Percentiles rank a stretch among this genome's conserved stretches.
phyloP scores from a whole-genome alignment of 2,888 invertebrate genomes.

The Idaea aversata region DNA sequence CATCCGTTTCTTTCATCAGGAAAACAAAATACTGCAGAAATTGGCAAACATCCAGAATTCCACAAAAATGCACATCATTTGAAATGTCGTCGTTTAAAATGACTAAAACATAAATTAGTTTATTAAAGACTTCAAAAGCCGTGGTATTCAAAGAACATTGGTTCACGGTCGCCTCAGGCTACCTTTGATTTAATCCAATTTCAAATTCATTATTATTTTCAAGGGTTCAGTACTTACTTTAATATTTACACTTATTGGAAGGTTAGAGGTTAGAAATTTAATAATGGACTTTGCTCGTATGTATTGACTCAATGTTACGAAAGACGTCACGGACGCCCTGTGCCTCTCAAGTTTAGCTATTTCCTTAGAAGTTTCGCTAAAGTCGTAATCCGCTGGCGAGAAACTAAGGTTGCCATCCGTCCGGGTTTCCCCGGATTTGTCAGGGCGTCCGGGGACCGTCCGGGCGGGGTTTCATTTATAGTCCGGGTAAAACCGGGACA shows the following conservation, averaged over 20 bases:
- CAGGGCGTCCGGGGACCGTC: too few relatives aligned
- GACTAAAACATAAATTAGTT: conserved; percentile 2
- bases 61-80: conserved; percentile 18
- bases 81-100: conserved; percentile 3
- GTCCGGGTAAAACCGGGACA: too few relatives aligned
- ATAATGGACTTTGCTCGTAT: not conserved
- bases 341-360: not conserved
- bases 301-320: not conserved
- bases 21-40: conserved; percentile 23
- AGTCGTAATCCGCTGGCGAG: not conserved
- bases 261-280: not conserved
- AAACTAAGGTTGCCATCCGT: too few relatives aligned
- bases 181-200: not conserved
- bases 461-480: too few relatives aligned
- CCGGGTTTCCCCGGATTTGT: too few relatives aligned
- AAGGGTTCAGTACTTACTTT: not conserved
- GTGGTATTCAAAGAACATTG: not conserved
- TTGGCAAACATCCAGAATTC: conserved; percentile 25
- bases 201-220: not conserved
- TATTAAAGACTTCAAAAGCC: conserved; percentile 3
- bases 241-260: not conserved
- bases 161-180: not conserved
- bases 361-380: not conserved
- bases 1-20: conserved; percentile 24
- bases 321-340: not conserved